Conservation (phyloP, 2,888 invertebrate genomes). For the Dysmachus trigonus region DNA sequence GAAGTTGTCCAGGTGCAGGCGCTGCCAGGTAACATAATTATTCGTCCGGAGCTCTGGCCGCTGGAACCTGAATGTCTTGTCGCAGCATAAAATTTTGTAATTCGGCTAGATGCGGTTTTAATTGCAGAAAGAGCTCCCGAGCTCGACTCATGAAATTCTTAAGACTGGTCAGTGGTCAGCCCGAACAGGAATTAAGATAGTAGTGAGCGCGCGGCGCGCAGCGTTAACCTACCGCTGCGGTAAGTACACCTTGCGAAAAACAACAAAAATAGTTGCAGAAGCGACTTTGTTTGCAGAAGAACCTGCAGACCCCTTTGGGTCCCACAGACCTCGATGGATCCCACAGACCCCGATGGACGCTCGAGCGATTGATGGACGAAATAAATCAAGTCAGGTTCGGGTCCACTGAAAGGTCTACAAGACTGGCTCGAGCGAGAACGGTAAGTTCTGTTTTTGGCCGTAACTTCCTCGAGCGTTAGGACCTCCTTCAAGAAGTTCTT, state of each 20-base stretch:
- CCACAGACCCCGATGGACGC: not conserved
- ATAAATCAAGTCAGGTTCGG: not conserved
- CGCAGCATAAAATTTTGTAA: constrained; percentile 10
- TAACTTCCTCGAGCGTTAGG: not conserved
- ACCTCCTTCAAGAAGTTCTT: not conserved
- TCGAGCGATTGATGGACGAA: constrained; percentile 6
- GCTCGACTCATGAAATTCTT: not conserved
- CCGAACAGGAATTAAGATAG: not conserved
- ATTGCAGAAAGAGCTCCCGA: constrained; percentile 3
- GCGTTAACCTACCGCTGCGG: not conserved
- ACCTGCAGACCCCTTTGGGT: not conserved
- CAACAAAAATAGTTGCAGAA: not conserved
- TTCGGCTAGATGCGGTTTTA: constrained; percentile 24
- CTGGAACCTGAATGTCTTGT: constrained; percentile 20
- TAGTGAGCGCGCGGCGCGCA: not conserved
- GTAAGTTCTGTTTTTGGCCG: not conserved
- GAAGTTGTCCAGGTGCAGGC: not conserved
- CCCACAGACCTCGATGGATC: not conserved
- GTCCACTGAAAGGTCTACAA: not conserved
- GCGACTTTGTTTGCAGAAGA: not conserved
- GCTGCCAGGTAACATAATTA: not conserved
- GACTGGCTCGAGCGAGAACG: not conserved
- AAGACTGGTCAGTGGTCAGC: constrained; percentile 2
- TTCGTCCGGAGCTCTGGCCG: not conserved
- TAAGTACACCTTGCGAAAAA: not conserved